Evolutionary conservation across 1,140 invertebrate genomes (phyloP).

Genomic region (Diorhabda carinulata): DNA sequence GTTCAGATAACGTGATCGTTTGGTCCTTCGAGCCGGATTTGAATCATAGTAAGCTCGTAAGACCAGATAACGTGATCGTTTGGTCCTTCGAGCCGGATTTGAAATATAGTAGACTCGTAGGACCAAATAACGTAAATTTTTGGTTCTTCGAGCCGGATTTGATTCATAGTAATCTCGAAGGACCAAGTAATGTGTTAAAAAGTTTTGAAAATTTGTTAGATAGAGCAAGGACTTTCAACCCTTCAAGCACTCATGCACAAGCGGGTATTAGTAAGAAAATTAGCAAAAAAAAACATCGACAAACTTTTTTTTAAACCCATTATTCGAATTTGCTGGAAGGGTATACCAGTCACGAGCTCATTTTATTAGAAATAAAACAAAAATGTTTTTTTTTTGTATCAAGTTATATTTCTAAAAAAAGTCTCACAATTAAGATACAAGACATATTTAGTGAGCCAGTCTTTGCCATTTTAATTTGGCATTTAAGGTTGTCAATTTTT

Average conservation of each 20-base stretch:
- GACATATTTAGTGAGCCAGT: slow-evolving; percentile 44
- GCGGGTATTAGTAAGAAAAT: slow-evolving; percentile 19
- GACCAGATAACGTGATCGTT: too few relatives aligned
- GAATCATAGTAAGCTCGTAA: too few relatives aligned
- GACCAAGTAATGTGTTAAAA: too few relatives aligned
- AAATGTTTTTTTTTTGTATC: slow-evolving; percentile 37
- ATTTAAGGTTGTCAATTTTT: slow-evolving; percentile 31
- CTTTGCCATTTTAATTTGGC: slow-evolving; percentile 30
- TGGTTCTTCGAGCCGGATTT: too few relatives aligned
- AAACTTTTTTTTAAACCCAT: slow-evolving; percentile 18
- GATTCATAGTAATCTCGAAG: too few relatives aligned
- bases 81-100: too few relatives aligned
- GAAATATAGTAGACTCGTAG: too few relatives aligned
- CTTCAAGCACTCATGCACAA: slow-evolving; percentile 28
- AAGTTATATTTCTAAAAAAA: slow-evolving; percentile 47
- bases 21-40: too few relatives aligned
- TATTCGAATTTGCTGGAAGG: slow-evolving; percentile 32
- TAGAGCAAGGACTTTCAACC: slow-evolving; percentile 19
- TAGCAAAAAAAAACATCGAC: slow-evolving; percentile 9
- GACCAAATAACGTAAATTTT: too few relatives aligned
- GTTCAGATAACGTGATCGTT: too few relatives aligned
- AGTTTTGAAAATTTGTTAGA: too few relatives aligned
- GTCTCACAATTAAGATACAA: slow-evolving; percentile 46
- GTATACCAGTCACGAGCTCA: slow-evolving; percentile 26
- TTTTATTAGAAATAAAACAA: slow-evolving; percentile 34